These are phyloP conservation scores for Caenorhabditis sp. DNA, from an alignment of 2,888 invertebrate genomes.

Conservation along the genomic window DNA sequence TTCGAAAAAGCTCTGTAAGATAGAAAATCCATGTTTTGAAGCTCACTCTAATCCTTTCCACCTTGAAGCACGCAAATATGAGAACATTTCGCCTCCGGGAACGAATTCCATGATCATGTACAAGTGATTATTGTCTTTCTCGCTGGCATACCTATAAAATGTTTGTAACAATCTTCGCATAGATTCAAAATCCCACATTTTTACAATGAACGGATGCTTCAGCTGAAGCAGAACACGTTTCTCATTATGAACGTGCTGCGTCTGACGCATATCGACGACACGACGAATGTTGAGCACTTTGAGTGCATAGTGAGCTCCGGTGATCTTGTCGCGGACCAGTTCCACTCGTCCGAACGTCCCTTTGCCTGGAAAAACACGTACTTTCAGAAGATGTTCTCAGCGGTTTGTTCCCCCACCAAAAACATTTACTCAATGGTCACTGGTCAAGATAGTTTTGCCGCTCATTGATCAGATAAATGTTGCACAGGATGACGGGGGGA, in stretches of 20 bases:
- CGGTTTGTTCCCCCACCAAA: slow-evolving; percentile 1
- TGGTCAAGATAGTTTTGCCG: slow-evolving; percentile 53
- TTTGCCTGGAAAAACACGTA: slow-evolving; percentile 82
- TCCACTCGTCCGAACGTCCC: slow-evolving; percentile 97
- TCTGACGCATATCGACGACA: slow-evolving; percentile 91
- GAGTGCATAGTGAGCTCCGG: slow-evolving; percentile 90
- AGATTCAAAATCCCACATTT: slow-evolving; percentile 86
- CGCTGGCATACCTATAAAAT: slow-evolving; percentile 89
- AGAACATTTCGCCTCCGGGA: slow-evolving; percentile 94
- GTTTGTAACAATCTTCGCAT: neutral
- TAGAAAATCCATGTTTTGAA: neutral
- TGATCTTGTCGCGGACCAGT: slow-evolving; percentile 82
- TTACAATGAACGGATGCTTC: slow-evolving; percentile 95
- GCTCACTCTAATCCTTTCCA: neutral
- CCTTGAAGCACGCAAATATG: slow-evolving; percentile 66
- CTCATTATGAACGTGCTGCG: slow-evolving; percentile 97
- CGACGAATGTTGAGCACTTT: slow-evolving; percentile 89
- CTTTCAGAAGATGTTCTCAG: slow-evolving; percentile 13
- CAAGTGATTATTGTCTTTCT: slow-evolving; percentile 90
- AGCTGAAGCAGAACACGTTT: slow-evolving; percentile 89
- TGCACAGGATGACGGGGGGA: slow-evolving; percentile 36
- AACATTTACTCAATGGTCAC: slow-evolving; percentile 37
- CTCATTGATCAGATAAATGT: slow-evolving; percentile 55
- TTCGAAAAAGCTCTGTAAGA: slow-evolving; percentile 79
- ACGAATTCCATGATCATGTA: slow-evolving; percentile 98